Percentiles rank a stretch among this genome's conserved stretches.
Conservation (phyloP, 2,888 invertebrate genomes). For the Epinotia bilunana region DNA sequence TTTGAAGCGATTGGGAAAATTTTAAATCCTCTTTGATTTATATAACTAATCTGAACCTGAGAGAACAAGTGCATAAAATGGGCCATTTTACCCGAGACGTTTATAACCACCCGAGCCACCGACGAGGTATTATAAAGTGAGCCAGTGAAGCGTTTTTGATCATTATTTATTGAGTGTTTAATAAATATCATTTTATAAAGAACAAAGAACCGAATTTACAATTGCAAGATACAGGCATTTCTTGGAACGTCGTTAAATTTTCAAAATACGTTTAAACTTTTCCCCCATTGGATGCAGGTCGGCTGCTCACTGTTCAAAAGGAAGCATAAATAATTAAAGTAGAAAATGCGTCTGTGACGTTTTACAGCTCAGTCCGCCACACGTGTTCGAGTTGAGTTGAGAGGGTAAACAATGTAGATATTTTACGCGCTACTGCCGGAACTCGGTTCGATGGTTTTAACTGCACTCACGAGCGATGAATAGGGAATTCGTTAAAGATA, state of each 20-base stretch:
- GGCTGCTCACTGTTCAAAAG: slow-evolving; percentile 33
- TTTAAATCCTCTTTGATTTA: no score
- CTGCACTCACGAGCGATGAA: background rate
- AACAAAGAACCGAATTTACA: background rate
- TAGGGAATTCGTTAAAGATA: background rate
- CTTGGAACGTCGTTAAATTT: slow-evolving; percentile 4
- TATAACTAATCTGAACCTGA: no score
- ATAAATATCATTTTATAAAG: background rate
- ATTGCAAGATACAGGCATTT: background rate
- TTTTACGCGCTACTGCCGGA: background rate
- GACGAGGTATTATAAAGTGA: background rate
- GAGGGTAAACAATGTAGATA: slow-evolving; percentile 21
- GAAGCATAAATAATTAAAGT: slow-evolving; percentile 35
- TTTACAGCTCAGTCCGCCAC: slow-evolving; percentile 23
- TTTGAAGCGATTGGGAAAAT: no score
- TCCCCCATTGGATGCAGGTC: slow-evolving; percentile 16
- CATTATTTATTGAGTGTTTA: no score
- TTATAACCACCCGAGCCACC: no score
- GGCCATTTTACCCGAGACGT: no score
- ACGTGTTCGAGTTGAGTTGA: slow-evolving; percentile 19
- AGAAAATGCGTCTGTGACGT: slow-evolving; percentile 30
- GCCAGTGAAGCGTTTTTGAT: background rate
- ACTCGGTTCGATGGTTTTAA: background rate
- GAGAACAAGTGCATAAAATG: no score
- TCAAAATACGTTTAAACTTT: slow-evolving; percentile 20